Conservation (phyloP, 2,797 vertebrate species). For the Tachyglossus aculeatus region DNA sequence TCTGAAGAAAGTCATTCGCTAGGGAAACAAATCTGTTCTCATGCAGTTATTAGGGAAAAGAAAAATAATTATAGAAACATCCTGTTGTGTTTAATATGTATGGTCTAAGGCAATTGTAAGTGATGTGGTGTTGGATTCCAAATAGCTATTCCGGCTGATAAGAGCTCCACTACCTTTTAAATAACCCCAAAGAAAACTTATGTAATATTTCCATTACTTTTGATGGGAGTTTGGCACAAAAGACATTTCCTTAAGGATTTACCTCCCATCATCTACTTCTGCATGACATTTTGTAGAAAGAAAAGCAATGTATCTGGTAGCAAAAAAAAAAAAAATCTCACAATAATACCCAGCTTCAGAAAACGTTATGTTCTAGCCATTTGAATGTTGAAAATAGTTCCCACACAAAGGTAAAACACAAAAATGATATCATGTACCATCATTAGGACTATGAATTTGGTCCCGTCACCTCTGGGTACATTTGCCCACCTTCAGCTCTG, state of each 20-base stretch:
- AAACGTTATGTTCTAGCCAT: background rate
- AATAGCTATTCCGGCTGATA: conserved; percentile 37
- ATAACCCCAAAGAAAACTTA: conserved; percentile 25
- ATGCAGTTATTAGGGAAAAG: conserved; percentile 46
- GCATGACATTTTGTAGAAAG: background rate
- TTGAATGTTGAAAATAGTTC: background rate
- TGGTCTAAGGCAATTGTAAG: conserved; percentile 33
- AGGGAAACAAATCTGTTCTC: conserved; percentile 57
- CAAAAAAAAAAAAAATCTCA: background rate
- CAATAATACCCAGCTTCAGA: background rate
- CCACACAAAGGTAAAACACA: background rate
- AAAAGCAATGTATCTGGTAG: conserved; percentile 12
- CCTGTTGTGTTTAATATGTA: conserved; percentile 35
- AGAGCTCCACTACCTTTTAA: conserved; percentile 34
- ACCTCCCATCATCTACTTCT: background rate
- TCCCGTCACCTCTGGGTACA: background rate
- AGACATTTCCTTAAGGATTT: background rate
- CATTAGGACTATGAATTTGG: too few relatives aligned
- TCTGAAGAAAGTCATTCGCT: conserved; percentile 47
- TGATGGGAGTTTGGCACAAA: conserved; percentile 20
- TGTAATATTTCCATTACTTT: conserved; percentile 20
- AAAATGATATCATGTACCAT: background rate
- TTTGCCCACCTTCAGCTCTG: too few relatives aligned
- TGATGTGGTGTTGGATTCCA: conserved; percentile 36
- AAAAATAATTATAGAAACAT: conserved; percentile 61